Evolutionary conservation across 2,113 vertebrate species (phyloP), one percentile per base, ranked within the genome.

Genomic region (Mesembrinibis cayennensis): DNA sequence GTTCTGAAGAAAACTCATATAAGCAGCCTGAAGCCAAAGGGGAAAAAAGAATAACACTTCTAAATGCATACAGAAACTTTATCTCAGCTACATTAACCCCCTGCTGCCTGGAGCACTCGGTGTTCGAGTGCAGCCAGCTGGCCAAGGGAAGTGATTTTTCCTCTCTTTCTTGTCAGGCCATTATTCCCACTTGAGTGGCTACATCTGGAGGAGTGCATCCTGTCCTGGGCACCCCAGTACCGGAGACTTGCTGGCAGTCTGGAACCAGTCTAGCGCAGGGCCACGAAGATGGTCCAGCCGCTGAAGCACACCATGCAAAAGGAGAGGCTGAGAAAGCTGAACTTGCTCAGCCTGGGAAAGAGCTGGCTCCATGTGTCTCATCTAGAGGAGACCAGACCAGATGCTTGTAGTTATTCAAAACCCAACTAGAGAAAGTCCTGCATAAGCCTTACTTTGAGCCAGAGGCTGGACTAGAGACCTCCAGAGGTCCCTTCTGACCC

Each of bases 181-280:
- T 84, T 84, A 13, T 62, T 82, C 66, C n/a, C 32, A 36, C 23
- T 45, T 23, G 53, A 82, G 19, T 49, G 44, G 44, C 32, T 38
- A 19, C 44, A 25, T 55, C 52, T 85, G 40, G 62, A 85, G 36
- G 4, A 17, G 13, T 5, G 10, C 16, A 34, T n/a, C 71, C 26
- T 11, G 9, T 26, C 58, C 47, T 16, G 21, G 52, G 30, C 47
- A 32, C 18, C 42, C 5, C 29, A 30, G 20, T 16, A 21, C 34
- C 16, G 21, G 30, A 44, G 27, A 59, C 50, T n/a, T 29, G 42
- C 36, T 69, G 65, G 19, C 50, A 38, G 11, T 26, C 40, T 47
- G n/a, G 50, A 93, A 27, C 16, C 15, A 38, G 10, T 8, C 22
- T 30, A 49, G 45, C 0, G 0, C 34, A 44, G 47, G 23, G 27